Conservation (phyloP, 2,797 vertebrate species). For the Chelon labrosus region DNA sequence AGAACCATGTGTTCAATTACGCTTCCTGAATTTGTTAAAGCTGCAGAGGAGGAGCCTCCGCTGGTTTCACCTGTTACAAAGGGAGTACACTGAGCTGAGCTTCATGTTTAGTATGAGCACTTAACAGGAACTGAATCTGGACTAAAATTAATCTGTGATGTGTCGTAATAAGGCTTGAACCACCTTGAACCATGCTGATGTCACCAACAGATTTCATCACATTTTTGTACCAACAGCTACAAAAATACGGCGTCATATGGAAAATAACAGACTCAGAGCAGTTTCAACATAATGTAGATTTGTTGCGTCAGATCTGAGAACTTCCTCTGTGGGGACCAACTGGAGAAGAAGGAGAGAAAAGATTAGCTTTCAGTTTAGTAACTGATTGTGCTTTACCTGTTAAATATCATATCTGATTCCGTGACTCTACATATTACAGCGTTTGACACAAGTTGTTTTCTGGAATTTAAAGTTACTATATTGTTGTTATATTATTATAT, state of each 20-base stretch:
- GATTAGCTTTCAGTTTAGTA: not conserved
- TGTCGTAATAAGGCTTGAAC: not conserved
- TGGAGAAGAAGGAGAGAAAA: not conserved
- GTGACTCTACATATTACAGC: too few relatives aligned
- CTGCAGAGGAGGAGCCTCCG: not conserved
- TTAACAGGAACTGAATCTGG: not conserved
- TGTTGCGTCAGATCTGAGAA: conserved; percentile 8
- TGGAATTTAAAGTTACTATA: too few relatives aligned
- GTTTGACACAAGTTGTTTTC: too few relatives aligned
- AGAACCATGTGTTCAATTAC: not conserved
- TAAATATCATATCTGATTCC: not conserved
- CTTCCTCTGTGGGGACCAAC: too few relatives aligned
- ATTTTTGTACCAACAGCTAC: not conserved
- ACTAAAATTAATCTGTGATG: not conserved
- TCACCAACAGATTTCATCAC: not conserved
- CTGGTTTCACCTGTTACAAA: not conserved
- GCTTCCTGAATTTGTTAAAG: conserved; percentile 9
- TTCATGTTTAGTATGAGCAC: not conserved
- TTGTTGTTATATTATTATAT: too few relatives aligned
- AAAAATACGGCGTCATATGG: not conserved
- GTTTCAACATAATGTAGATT: conserved; percentile 28
- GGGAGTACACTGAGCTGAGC: not conserved
- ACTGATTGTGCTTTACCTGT: not conserved
- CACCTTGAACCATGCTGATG: not conserved
- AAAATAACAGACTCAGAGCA: not conserved